Conservation (phyloP, 2,797 vertebrate species). For the Betta splendens region DNA sequence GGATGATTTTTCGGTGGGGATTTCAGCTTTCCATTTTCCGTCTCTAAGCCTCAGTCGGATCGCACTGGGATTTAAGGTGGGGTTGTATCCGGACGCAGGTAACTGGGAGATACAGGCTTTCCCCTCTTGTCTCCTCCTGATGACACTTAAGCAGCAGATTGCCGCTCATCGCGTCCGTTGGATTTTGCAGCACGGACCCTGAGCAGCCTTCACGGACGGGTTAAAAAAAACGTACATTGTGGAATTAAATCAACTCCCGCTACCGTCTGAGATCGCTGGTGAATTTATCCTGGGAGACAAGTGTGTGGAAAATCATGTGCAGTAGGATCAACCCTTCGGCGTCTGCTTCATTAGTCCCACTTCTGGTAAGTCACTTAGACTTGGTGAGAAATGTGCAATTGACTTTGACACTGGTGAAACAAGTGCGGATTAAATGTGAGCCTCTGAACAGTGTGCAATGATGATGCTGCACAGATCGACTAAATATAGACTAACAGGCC, state of each 20-base stretch:
- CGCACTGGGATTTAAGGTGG: constrained; percentile 74
- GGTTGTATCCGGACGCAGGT: constrained; percentile 71
- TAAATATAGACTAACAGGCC: constrained; percentile 25
- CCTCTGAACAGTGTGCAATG: constrained; percentile 6
- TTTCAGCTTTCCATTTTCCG: constrained; percentile 42
- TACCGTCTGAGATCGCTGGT: constrained; percentile 13
- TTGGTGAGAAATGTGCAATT: constrained; percentile 40
- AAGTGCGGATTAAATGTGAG: constrained; percentile 27
- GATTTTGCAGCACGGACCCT: constrained; percentile 47
- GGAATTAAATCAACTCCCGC: constrained; percentile 63
- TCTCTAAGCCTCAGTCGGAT: constrained; percentile 51
- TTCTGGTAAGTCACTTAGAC: constrained; percentile 72
- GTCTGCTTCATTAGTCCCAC: constrained; percentile 58
- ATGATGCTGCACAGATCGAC: constrained; percentile 39
- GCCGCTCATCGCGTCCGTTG: constrained; percentile 47
- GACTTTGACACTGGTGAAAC: constrained; percentile 39
- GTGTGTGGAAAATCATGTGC: constrained; percentile 56
- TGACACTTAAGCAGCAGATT: constrained; percentile 61
- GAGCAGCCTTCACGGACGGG: constrained; percentile 14
- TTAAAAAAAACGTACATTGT: constrained; percentile 46
- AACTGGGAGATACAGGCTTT: constrained; percentile 53
- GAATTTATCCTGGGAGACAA: constrained; percentile 37
- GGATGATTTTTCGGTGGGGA: constrained; percentile 21
- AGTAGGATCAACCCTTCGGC: constrained; percentile 37
- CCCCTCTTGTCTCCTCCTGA: constrained; percentile 39